Base-by-base conservation (phyloP, 2,113 vertebrate genomes). In the Cyanoramphus novaezelandiae region DNA sequence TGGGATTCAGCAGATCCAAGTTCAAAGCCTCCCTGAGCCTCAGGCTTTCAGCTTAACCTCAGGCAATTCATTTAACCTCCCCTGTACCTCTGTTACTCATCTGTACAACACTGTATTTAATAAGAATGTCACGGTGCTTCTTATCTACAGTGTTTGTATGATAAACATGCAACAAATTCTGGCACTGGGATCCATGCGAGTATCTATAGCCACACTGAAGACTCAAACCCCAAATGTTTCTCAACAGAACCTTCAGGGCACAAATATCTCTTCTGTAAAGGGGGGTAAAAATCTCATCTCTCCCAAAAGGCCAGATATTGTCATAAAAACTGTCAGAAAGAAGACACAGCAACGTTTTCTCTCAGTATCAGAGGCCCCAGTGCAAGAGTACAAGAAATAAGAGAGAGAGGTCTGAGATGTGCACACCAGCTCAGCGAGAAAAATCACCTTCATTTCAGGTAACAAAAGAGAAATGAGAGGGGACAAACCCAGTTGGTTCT, bases 61-160 rank as follows among this genome's bases (percentile, higher is more conserved):
- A 6, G 60, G 76, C 92, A 88, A 96, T 75, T 91, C 69, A 86
- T 81, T 96, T 93, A 90, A 90, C 92, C 88, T 94, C 72, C 64
- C 18, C 50, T 78, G 52, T 46, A 63, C 50, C 60, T 86, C 85
- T 31, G 43, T 68, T 75, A 78, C 41, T 71, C 86, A 88, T 88
- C 72, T 92, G 76, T 71, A 86, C 46, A 68, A 70, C 11, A 12
- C 25, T 28, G 9, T 35, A 67, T 83, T 78, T 67, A 88, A 44
- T 63, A 49, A 55, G 33, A 92, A 75, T 14, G 13, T 52, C 72
- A 77, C 28, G 46, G 65, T 33, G 20, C 25, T 95, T 55, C 63
- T 78, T 50, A 85, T 27, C 76, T 60, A 11, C 46, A n/a, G 24
- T 20, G 47, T 57, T 71, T 68, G 59, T 55, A 62, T 11, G 24